Conservation (phyloP, 2,888 invertebrate genomes). For the Cephus nigrinus region DNA sequence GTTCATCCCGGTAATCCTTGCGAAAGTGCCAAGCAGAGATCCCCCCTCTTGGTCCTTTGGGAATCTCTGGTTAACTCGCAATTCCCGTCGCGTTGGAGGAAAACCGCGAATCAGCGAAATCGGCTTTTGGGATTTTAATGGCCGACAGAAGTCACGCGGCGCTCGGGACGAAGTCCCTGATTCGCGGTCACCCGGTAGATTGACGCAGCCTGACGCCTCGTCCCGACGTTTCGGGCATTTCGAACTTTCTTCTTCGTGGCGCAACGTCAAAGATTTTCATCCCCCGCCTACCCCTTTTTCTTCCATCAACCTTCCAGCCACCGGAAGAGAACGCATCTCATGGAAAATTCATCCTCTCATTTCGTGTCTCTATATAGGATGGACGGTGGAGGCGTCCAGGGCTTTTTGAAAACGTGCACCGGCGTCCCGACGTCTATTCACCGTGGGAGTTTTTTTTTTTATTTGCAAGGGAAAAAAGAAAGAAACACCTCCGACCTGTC, state of each 20-base stretch:
- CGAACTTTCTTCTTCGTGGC: conserved; percentile 11
- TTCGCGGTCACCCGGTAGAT: background rate
- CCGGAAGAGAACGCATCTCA: conserved; percentile 31
- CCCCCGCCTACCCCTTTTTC: background rate
- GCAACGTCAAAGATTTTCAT: conserved; percentile 12
- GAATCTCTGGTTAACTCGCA: too few species aligned
- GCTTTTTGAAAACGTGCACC: background rate
- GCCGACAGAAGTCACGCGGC: background rate
- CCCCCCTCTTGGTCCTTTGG: too few species aligned
- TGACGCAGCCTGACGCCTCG: background rate
- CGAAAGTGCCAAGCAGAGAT: too few species aligned
- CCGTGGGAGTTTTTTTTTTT: background rate
- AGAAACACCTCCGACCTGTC: background rate
- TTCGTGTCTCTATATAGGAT: conserved; percentile 32
- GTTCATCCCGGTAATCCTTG: too few species aligned
- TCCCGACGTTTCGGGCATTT: background rate
- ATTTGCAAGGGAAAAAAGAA: background rate
- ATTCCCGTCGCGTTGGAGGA: too few species aligned
- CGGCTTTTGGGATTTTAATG: background rate
- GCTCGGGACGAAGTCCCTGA: background rate
- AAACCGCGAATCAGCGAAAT: background rate
- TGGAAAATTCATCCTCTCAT: conserved; percentile 53
- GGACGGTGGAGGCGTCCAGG: background rate
- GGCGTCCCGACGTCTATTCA: background rate
- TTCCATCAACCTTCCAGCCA: conserved; percentile 28